phyloP scores from a whole-genome alignment of 2,888 invertebrate species.

The Psylliodes chrysocephalus region DNA sequence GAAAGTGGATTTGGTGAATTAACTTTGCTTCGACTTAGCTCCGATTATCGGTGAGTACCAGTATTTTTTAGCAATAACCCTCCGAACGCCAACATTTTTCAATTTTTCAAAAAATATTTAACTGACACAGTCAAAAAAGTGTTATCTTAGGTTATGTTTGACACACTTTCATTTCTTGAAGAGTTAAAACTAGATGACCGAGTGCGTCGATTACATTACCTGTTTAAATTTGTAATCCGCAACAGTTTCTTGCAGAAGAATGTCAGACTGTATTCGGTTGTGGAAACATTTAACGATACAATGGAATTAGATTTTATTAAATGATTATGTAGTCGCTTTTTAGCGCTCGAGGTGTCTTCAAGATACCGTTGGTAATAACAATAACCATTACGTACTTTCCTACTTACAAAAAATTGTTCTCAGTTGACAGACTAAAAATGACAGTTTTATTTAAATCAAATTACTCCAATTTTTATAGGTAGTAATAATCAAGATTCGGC shows the following conservation, averaged over 20 bases:
- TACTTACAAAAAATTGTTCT: too few relatives aligned
- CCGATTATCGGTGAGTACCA: constrained; percentile 57
- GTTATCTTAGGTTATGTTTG: constrained; percentile 17
- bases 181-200: not conserved
- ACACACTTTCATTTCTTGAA: not conserved
- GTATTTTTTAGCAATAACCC: not conserved
- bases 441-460: too few relatives aligned
- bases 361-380: too few relatives aligned
- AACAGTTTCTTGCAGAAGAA: not conserved
- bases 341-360: too few relatives aligned
- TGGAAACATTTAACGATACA: not conserved
- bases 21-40: constrained; percentile 57
- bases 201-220: not conserved
- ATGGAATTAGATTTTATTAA: too few relatives aligned
- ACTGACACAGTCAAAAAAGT: not conserved
- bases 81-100: not conserved
- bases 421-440: too few relatives aligned
- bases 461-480: too few relatives aligned
- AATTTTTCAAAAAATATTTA: not conserved
- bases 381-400: too few relatives aligned
- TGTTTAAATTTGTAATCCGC: not conserved
- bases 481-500: too few relatives aligned
- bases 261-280: not conserved
- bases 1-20: constrained; percentile 62
- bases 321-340: too few relatives aligned